Evolutionary conservation across 1,140 invertebrate species (phyloP), one percentile per base, ranked within the genome.

Genomic region (Matsumurasca onukii): DNA sequence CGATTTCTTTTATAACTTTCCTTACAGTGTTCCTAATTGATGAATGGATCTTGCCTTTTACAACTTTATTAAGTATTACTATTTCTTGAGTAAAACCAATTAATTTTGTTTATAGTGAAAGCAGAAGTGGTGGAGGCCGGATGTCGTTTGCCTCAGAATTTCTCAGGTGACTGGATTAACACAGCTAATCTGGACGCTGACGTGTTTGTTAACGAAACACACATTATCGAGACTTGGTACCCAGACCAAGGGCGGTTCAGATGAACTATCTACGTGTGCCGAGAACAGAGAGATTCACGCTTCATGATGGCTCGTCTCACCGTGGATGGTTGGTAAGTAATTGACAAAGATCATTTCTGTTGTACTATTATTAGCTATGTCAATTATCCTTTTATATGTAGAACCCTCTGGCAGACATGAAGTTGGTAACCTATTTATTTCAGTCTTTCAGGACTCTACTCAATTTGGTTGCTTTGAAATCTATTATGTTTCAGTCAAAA

Each of bases 141-240:
- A 2, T 99, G 97, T 78, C 88, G 92, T 45, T 79, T 98, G 57
- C 95, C 96, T 0, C 89, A 95, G 79, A 98, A 98, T 78, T 97
- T 97, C 78, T 90, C 88, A 1, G 97, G 97, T 12, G 86, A 91
- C 34, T 99, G 97, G 96, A 95, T 98, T 24, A 98, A 98, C 73
- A 98, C 96, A 0, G 95, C 95, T 0, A 97, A 98, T 76, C 92
- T 96, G 70, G 94, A 98, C 80, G 94, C 95, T 1, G 93, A 97
- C 80, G 90, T 98, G 0, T 85, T 86, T 17, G 96, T 99, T 51
- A 98, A 98, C 80, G 91, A 95, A 74, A 98, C 97, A 0, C 95
- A 98, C 76, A 97, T 99, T 34, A 90, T 97, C 76, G 94, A 97
- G 83, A 94, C 93, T 22, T 95, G 90, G 80, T 92, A 94, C 80